Base-by-base conservation (phyloP, 2,113 vertebrate species). In the Sinocyclocheilus rhinocerous region DNA sequence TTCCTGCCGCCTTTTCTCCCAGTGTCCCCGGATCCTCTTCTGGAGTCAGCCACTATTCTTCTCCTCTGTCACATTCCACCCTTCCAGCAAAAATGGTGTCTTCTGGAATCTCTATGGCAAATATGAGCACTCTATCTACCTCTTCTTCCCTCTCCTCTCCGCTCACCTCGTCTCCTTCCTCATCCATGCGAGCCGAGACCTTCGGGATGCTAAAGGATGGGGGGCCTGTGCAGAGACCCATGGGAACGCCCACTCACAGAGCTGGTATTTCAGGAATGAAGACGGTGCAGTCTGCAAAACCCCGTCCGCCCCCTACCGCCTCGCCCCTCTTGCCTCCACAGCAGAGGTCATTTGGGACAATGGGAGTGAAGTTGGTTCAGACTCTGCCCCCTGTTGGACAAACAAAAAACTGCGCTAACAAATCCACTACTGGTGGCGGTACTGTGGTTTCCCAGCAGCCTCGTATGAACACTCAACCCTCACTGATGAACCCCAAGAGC, bases 41-140 rank as follows among this genome's bases (percentile, higher is more conserved):
- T 39, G 94, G 96, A 7, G 91, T 96, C 69, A 90, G 95, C 88
- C 96, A 93, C 90, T 94, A 95, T 93, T 86, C 96, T 93, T 93
- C 96, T 90, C 90, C 94, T 92, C 52, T 81, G 8, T 81, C 85
- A 16, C 78, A 86, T 86, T 86, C 85, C 65, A 29, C 81, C 85
- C 55, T 39, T 39, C 12, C 79, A 76, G 42, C 57, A 12, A 39
- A 67, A 26, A 57, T 42, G 24, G 76, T 84, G 63, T 39, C 39
- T 73, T 77, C 42, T 69, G 63, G n/a, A 22, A 13, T 82, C 76
- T 33, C 76, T 33, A 6, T 39, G 76, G 84, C 50, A 3, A 86
- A 81, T 33, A 81, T 15, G 6, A 55, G 78, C 85, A 86, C 50
- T 45, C 50, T 81, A 75, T 22, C 78, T 86, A 86, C 90, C 88